Percentiles rank a stretch among this genome's conserved stretches.
Evolutionary conservation across 2,888 invertebrate genomes (phyloP).

Genomic region (Amphipyra berbera): DNA sequence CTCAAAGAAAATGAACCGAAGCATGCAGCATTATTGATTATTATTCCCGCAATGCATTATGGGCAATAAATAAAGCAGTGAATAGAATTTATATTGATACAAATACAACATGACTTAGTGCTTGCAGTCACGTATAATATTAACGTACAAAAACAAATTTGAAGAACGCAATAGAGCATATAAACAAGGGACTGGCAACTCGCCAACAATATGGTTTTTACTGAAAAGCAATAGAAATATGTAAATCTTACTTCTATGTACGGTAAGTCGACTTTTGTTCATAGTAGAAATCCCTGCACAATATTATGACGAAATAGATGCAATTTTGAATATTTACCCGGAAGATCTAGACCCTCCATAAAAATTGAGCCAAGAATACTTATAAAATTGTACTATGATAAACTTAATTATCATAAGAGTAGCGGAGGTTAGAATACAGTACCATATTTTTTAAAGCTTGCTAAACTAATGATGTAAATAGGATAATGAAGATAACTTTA

Average conservation of each 20-base stretch:
- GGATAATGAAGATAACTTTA: no score
- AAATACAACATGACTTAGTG: constrained; percentile 17
- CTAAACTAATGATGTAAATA: no score
- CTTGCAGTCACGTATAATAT: constrained; percentile 50
- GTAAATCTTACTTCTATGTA: constrained; percentile 16
- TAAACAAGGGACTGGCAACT: constrained; percentile 44
- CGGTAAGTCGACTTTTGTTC: neutral
- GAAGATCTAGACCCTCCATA: no score
- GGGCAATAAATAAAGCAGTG: constrained; percentile 15
- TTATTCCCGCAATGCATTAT: constrained; percentile 6
- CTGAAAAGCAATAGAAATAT: constrained; percentile 20
- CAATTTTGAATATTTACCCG: no score
- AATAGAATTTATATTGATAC: constrained; percentile 32
- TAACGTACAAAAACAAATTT: constrained; percentile 15
- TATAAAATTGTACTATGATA: no score
- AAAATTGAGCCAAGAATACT: no score
- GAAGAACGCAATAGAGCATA: constrained; percentile 24
- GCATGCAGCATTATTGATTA: neutral
- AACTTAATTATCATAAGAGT: no score
- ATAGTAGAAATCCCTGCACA: neutral
- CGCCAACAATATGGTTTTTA: constrained; percentile 35
- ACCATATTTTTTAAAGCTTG: no score
- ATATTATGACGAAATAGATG: no score
- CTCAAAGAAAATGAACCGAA: neutral
- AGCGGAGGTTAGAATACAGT: no score